Percentiles rank a stretch among this genome's conserved stretches.
Evolutionary conservation across 92 coral and sea anemone species (phyloP).

Genomic region (Virgularia gustaviana): DNA sequence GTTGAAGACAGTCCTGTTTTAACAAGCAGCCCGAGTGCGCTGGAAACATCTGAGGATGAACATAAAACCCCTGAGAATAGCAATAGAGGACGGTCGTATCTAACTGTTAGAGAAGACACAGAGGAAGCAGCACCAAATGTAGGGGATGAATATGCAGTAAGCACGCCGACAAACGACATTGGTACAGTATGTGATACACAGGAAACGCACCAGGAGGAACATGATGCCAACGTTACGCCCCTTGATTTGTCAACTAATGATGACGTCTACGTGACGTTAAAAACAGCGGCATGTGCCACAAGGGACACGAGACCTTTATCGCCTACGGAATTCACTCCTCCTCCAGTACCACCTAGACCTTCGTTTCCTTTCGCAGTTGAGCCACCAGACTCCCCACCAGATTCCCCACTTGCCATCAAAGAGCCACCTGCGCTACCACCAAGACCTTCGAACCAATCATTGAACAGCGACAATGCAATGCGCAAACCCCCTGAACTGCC

Average conservation of each 20-base stretch:
- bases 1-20: too few relatives aligned
- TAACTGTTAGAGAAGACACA: background rate
- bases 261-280: slow-evolving; percentile 27
- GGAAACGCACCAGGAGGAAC: too few relatives aligned
- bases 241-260: slow-evolving; percentile 41
- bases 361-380: slow-evolving; percentile 7
- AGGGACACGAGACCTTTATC: slow-evolving; percentile 46
- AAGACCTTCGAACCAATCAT: slow-evolving; percentile 60
- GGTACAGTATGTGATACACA: too few relatives aligned
- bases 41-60: background rate
- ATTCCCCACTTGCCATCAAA: slow-evolving; percentile 47
- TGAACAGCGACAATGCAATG: slow-evolving; percentile 28
- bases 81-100: background rate
- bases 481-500: slow-evolving; percentile 86
- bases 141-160: background rate
- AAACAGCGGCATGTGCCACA: slow-evolving; percentile 34
- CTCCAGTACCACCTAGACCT: slow-evolving; percentile 96
- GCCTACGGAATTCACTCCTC: slow-evolving; percentile 67
- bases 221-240: too few relatives aligned
- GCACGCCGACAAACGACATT: too few relatives aligned
- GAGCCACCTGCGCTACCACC: slow-evolving; percentile 97
- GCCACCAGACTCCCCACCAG: slow-evolving; percentile 30
- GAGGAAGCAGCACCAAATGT: background rate
- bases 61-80: background rate
- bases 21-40: background rate